Conservation (phyloP, 2,113 vertebrate species). For the Laticauda colubrina region DNA sequence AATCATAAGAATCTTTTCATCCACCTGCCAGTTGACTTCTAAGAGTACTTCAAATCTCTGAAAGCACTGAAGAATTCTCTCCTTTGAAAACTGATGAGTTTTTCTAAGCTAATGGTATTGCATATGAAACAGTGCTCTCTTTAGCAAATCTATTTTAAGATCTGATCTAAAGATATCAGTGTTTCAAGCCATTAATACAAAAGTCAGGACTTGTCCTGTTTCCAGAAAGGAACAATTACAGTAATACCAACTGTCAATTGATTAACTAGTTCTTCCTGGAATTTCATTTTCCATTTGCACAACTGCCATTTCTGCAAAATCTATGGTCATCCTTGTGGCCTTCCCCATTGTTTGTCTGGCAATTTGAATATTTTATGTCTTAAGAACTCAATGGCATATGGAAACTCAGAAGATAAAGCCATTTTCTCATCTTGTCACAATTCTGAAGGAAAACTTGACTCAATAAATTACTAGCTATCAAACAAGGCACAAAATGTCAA, state of each 20-base stretch:
- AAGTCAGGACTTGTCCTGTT: neutral
- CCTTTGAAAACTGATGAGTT: slow-evolving; percentile 11
- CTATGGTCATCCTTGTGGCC: neutral
- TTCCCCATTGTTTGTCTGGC: neutral
- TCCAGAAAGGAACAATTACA: slow-evolving; percentile 11
- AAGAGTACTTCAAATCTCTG: neutral
- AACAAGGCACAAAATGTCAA: neutral
- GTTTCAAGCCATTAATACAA: neutral
- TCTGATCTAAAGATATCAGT: neutral
- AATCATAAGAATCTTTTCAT: slow-evolving; percentile 19
- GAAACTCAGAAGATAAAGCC: neutral
- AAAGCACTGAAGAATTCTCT: slow-evolving; percentile 4
- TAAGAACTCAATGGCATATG: neutral
- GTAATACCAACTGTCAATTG: slow-evolving; percentile 32
- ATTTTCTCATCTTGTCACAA: neutral
- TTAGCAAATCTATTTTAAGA: neutral
- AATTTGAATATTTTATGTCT: neutral
- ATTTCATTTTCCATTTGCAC: slow-evolving; percentile 10
- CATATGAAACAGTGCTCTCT: neutral
- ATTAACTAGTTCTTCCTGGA: slow-evolving; percentile 26
- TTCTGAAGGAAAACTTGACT: neutral
- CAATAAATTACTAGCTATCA: neutral
- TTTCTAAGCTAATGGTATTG: neutral
- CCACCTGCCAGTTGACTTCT: neutral
- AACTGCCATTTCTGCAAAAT: neutral